Evolutionary conservation across 2,113 vertebrate genomes (phyloP), one percentile per base, ranked within the genome.

Genomic region (Pterophyllum scalare): DNA sequence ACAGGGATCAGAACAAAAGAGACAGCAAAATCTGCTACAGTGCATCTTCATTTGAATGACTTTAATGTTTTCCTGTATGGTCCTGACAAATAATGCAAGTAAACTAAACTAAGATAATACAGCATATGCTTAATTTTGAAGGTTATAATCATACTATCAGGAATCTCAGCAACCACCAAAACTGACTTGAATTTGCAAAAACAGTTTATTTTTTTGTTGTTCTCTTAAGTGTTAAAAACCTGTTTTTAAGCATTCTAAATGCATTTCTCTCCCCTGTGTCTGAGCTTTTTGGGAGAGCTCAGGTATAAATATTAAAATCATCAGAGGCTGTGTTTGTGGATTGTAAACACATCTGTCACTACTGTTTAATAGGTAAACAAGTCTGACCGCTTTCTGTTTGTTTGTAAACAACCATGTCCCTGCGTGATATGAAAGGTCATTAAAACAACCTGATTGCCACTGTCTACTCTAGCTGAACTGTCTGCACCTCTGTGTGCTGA

Each of bases 271-370:
- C 59, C 35, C 59, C 59, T 72, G 54, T 75, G 46, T 57, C 58
- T 4, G 82, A 82, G 81, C 60, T 76, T 85, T 89, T 83, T 40
- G 46, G 70, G n/a, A 75, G 84, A 87, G 81, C 72, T 72, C 87
- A 94, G 94, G 93, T 94, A 92, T 95, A 92, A 94, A 94, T 95
- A 94, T 94, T 94, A 93, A 94, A 91, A 83, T 92, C 85, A 92
- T 90, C 90, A 74, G 87, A 72, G 82, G 85, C 84, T 2, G 77
- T 91, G 92, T 94, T 92, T 92, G 94, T 83, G 88, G 84, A 92
- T 84, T 82, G 92, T 93, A 94, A 95, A 95, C 92, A 95, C 94
- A 95, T 94, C 94, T 95, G 93, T 93, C 92, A 91, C 91, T 82
- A 70, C 77, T 95, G 92, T 94, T 92, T 94, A 92, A 89, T 89